A percentile compares a stretch with the other conserved stretches of the same genome.
phyloP scores from a whole-genome alignment of 1,140 invertebrate species.

The Dinothrombium tinctorium region DNA sequence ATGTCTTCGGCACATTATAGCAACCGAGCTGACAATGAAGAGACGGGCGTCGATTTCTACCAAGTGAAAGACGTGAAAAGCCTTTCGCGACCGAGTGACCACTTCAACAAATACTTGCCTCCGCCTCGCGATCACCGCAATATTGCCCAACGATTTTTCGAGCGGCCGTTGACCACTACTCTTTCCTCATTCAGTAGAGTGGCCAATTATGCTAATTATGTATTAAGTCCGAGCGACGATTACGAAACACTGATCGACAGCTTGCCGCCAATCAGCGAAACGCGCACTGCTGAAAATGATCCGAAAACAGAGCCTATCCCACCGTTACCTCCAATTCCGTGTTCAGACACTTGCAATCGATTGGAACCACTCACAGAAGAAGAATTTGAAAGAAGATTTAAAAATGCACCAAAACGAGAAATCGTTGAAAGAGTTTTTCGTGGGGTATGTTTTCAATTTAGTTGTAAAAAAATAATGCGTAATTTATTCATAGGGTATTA shows the following conservation, averaged over 20 bases:
- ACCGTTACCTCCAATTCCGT: slow-evolving; percentile 9
- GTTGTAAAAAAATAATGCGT: not conserved
- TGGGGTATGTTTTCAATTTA: slow-evolving; percentile 7
- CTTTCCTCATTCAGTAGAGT: slow-evolving; percentile 8
- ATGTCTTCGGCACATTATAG: too few species aligned
- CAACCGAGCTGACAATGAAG: too few species aligned
- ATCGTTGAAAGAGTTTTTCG: slow-evolving; percentile 8
- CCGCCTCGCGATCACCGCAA: not conserved
- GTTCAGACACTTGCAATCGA: slow-evolving; percentile 6
- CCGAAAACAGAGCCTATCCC: slow-evolving; percentile 5
- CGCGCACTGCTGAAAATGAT: not conserved
- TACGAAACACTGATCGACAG: not conserved
- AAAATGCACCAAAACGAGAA: not conserved
- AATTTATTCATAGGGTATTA: slow-evolving; percentile 7
- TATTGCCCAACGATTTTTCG: slow-evolving; percentile 2
- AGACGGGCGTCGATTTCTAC: too few species aligned
- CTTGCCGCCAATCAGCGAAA: not conserved
- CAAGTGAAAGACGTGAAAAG: too few species aligned
- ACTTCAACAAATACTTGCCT: slow-evolving; percentile 7
- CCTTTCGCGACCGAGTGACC: slow-evolving; percentile 1
- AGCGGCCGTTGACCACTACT: slow-evolving; percentile 6
- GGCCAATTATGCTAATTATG: slow-evolving; percentile 3
- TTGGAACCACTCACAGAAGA: slow-evolving; percentile 4
- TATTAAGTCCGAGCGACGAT: slow-evolving; percentile 1
- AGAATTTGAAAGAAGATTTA: slow-evolving; percentile 4